Base-by-base conservation (phyloP, 2,797 vertebrate genomes). In the Allobates femoralis region DNA sequence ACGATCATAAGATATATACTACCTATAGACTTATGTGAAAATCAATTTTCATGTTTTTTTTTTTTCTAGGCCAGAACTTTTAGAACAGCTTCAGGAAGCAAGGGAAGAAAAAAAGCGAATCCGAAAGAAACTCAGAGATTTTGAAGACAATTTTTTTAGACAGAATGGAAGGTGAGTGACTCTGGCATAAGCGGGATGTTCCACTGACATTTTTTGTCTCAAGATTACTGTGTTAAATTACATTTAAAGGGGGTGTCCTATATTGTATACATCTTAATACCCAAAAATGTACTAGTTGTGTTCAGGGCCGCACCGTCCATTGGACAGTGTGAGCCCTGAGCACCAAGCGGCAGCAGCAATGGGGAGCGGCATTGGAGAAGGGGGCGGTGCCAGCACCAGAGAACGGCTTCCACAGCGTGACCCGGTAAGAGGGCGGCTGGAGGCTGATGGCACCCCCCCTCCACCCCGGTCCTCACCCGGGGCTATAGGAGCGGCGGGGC, bases 31-130 rank as follows among this genome's bases (percentile, higher is more conserved):
- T n/a, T n/a, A n/a, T n/a, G n/a, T n/a, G n/a, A n/a, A n/a, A n/a
- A n/a, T n/a, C n/a, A n/a, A n/a, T n/a, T n/a, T 41, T 41, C 11
- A 41, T 12, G 6, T 78, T 1, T 87, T 12, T 81, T 62, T 83
- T 21, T 80, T 53, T 66, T 80, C 85, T 92, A 99, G 98, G 91
- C 92, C 95, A 90, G 98, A 99, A 91, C 97, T 99, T 2, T 90
- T 99, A 89, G 96, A 97, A 91, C 97, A 99, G 90, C 97, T 99
- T 71, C 98, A 98, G 87, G 97, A 99, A 92, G 94, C 97, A 77
- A 95, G 96, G 79, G 97, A 99, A 91, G 98, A 99, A 91, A 99
- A 99, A 91, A 99, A 98, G 91, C 95, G 92, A 81, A 96, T 99
- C 90, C 95, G 97, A 89, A 98, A 99, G 92, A 96, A 94, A 92